Evolutionary conservation across 2,797 vertebrate species (phyloP), one percentile per base, ranked within the genome.

Genomic region (Agapornis canus): DNA sequence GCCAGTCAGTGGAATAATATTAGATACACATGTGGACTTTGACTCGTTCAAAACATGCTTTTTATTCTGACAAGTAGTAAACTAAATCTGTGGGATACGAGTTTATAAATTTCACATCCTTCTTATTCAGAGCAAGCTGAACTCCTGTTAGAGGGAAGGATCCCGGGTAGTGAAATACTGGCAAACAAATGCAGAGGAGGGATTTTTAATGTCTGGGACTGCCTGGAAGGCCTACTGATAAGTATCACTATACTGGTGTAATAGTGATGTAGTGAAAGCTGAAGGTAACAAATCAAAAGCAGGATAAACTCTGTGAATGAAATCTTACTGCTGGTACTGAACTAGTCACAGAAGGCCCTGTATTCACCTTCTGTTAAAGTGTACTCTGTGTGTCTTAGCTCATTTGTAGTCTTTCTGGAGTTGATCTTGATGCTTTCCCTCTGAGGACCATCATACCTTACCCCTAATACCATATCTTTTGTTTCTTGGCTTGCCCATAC

Each of bases 71-170:
- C 56, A 70, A 90, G 35, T 29, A 71, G 66, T 92, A 89, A 95
- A 82, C 76, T 59, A 89, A 68, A 51, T 85, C 89, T 0, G 0
- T 94, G 82, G 82, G 69, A 65, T 85, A 25, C 59, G 40, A 82
- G 86, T 92, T 89, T 86, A 81, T 91, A 76, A 49, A 59, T 86
- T 78, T 86, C 69, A 92, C 49, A 81, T 91, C 86, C 56, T 90
- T 82, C 89, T 75, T 69, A 26, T 61, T 86, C 57, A 78, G 84
- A 64, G 45, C 45, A 92, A 77, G 52, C n/a, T 40, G 71, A 93
- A 52, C 45, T 35, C 31, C 72, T 92, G 17, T 23, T 64, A 66
- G 0, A 1, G 11, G 0, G 2, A 51, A 75, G 39, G n/a, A 47
- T 65, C 26, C 37, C 49, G 18, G 35, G 37, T n/a, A 61, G 59